Conservation (phyloP, 2,888 invertebrate species). For the Oegoconia quadripuncta region DNA sequence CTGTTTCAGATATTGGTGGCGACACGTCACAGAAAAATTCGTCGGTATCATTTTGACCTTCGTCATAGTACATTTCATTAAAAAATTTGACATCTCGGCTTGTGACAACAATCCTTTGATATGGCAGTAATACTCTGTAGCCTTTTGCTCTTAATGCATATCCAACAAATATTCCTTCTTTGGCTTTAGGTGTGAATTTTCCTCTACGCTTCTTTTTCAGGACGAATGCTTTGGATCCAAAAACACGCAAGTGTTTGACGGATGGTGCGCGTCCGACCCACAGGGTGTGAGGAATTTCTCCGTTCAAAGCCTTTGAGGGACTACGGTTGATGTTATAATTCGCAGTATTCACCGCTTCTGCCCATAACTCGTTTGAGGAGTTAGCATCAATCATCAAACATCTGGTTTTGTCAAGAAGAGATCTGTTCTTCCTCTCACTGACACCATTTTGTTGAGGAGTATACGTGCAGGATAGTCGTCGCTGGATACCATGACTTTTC, state of each 20-base stretch:
- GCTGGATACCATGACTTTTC: neutral
- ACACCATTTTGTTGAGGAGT: neutral
- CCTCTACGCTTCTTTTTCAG: no score
- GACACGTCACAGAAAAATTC: no score
- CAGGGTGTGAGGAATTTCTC: neutral
- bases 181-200: constrained; percentile 5
- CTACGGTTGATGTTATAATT: constrained; percentile 10
- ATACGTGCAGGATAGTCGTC: neutral
- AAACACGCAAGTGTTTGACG: constrained; percentile 1
- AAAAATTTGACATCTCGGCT: constrained; percentile 4
- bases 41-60: no score
- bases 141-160: constrained; percentile 10
- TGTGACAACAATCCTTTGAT: neutral
- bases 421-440: no score
- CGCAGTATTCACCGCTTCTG: constrained; percentile 10
- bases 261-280: constrained; percentile 3
- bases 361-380: constrained; percentile 5
- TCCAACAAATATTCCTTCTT: constrained; percentile 8
- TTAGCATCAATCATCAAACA: no score
- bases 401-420: no score
- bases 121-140: constrained; percentile 7
- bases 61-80: constrained; percentile 6
- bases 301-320: neutral
- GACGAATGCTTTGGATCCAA: constrained; percentile 4
- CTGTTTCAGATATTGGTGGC: no score